Percentiles rank a stretch among this genome's conserved stretches.
Evolutionary conservation across 53 echinoderm and acorn worm genomes (phyloP).

Genomic region (Paracentrotus lividus): DNA sequence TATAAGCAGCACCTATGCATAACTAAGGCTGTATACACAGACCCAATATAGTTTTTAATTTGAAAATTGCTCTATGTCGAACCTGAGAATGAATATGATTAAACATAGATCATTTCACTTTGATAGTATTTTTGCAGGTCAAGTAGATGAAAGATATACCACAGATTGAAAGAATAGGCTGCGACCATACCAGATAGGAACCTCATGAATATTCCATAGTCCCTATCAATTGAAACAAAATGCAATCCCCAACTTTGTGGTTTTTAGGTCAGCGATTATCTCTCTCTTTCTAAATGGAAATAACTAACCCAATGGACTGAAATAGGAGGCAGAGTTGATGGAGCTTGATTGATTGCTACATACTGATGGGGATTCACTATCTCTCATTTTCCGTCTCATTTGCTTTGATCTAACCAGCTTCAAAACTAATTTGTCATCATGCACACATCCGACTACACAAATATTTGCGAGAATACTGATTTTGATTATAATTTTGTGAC

Average conservation of each 20-base stretch:
- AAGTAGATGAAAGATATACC: not conserved
- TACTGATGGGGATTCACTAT: not conserved
- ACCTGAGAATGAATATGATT: not conserved
- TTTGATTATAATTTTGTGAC: not conserved
- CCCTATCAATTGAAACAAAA: slow-evolving; percentile 40
- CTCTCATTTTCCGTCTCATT: not conserved
- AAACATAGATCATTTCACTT: not conserved
- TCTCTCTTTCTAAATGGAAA: slow-evolving; percentile 34
- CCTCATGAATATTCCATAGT: slow-evolving; percentile 1
- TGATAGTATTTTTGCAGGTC: not conserved
- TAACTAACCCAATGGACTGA: slow-evolving; percentile 3
- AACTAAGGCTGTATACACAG: not conserved
- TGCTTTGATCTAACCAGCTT: slow-evolving; percentile 20
- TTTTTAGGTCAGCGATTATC: slow-evolving; percentile 52
- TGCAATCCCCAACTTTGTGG: slow-evolving; percentile 36
- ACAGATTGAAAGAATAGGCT: not conserved
- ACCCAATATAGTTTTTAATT: not conserved
- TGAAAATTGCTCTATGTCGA: not conserved
- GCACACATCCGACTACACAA: slow-evolving; percentile 16
- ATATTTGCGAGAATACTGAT: slow-evolving; percentile 31
- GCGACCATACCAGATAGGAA: not conserved
- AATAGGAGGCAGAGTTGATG: not conserved
- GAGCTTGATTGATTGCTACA: slow-evolving; percentile 6
- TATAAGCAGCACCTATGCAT: not conserved
- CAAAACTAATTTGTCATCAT: slow-evolving; percentile 13